phyloP scores from a whole-genome alignment of 2,797 vertebrate species.

The Helarctos malayanus region DNA sequence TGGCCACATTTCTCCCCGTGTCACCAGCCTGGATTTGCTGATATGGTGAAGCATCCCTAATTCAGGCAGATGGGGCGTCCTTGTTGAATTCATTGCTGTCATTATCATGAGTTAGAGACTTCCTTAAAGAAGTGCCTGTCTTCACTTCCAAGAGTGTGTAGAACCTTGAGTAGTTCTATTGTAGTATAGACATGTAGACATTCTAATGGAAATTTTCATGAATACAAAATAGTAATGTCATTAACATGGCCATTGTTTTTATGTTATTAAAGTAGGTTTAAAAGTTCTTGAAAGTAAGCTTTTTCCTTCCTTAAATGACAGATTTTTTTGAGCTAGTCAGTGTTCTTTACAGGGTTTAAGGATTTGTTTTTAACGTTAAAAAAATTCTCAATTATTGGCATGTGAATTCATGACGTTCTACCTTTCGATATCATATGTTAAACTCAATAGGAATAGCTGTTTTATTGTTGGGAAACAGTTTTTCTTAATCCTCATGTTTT shows the following conservation, averaged over 20 bases:
- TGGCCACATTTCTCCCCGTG: background rate
- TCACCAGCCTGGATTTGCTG: background rate
- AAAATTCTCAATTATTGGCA: background rate
- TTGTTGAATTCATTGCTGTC: background rate
- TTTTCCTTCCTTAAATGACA: background rate
- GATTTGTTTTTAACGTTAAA: background rate
- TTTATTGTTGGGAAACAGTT: background rate
- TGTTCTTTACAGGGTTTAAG: background rate
- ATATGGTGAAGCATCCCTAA: background rate
- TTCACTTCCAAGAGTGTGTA: constrained; percentile 7
- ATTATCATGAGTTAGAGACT: background rate
- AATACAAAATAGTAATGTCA: background rate
- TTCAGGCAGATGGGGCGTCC: background rate
- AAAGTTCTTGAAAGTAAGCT: constrained; percentile 8
- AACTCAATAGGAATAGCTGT: background rate
- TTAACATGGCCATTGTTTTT: background rate
- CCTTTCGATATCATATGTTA: background rate
- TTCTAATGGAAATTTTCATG: background rate
- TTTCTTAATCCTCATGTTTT: background rate
- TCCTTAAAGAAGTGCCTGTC: background rate
- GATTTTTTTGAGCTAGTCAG: background rate
- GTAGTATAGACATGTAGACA: background rate
- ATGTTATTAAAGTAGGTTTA: background rate
- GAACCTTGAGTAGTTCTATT: background rate
- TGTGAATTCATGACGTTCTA: background rate